Evolutionary conservation across 2,888 invertebrate species (phyloP), one percentile per base, ranked within the genome.

Genomic region (Odontothrips loti): DNA sequence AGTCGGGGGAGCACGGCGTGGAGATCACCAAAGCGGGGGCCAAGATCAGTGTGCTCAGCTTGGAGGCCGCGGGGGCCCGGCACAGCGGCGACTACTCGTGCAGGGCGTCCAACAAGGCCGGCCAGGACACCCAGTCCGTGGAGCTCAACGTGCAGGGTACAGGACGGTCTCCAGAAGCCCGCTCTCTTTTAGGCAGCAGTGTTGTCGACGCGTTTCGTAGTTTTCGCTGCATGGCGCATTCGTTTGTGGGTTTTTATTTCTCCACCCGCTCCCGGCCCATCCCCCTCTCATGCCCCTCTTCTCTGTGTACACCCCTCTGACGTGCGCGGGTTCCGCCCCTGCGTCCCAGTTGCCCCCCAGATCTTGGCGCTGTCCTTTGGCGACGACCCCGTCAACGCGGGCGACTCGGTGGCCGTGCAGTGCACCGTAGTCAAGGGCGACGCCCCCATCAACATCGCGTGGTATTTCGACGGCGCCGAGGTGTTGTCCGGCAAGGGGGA

Each of bases 401-500:
- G 94, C 9, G 94, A 95, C 83, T 90, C 92, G 83, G 92, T 93
- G 68, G 93, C 93, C 82, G 90, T 93, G 4, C 91, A 91, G 81
- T 95, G 95, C 86, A 90, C 92, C 75, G 93, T 93, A 43, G 91
- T 90, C 84, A 93, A 93, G 87, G 95, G 95, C 51, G 95, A 96
- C 87, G 87, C 92, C 83, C 95, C 95, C 15, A 89, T 96, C 82
- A 90, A 90, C 84, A 93, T 96, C 82, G 89, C 90, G 80, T 95
- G 95, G 95, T 91, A 90, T 80, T 91, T 94, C 83, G 93, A 95
- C 84, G 90, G 89, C 79, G 86, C 86, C 78, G 87, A 89, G 83
- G 63, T 81, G 17, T 84, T 82, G 47, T 15, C 47, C 47, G 81
- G 29, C 84, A 43, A 43, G 34, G 87, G 82, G 51, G 84, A 83